Conservation (phyloP, 1,140 invertebrate genomes). For the Lepidurus couesii region DNA sequence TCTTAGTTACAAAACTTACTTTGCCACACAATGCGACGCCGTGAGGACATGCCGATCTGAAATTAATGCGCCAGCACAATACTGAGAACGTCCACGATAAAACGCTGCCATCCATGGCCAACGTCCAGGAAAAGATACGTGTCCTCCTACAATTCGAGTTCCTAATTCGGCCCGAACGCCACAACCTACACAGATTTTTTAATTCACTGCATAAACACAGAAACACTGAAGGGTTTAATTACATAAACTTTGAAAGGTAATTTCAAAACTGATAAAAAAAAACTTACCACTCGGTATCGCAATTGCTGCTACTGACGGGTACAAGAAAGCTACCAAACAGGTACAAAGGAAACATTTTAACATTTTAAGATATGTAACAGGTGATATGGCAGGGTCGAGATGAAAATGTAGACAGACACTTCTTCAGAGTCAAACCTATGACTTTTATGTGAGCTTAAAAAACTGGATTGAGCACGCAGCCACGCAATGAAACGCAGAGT, state of each 20-base stretch:
- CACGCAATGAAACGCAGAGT: slow-evolving; percentile 18
- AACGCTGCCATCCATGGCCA: slow-evolving; percentile 36
- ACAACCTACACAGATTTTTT: slow-evolving; percentile 29
- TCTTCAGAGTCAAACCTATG: background rate
- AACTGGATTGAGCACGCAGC: slow-evolving; percentile 11
- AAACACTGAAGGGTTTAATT: background rate
- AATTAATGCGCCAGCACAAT: slow-evolving; percentile 34
- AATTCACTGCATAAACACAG: background rate
- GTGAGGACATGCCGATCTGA: slow-evolving; percentile 35
- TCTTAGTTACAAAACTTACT: slow-evolving; percentile 24
- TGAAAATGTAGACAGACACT: background rate
- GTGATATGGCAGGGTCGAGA: background rate
- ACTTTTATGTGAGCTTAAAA: background rate
- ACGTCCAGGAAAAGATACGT: slow-evolving; percentile 31
- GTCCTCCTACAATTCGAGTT: slow-evolving; percentile 34
- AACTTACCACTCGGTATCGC: background rate
- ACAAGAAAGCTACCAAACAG: background rate
- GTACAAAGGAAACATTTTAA: background rate
- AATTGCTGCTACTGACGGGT: background rate
- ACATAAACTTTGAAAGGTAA: no score
- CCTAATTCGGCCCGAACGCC: slow-evolving; percentile 30
- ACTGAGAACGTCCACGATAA: slow-evolving; percentile 32
- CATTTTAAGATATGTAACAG: background rate
- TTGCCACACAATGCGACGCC: slow-evolving; percentile 34
- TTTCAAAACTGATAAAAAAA: background rate